Evolutionary conservation across 2,888 invertebrate species (phyloP), one percentile per base, ranked within the genome.

Genomic region (Synanthedon formicaeformis): DNA sequence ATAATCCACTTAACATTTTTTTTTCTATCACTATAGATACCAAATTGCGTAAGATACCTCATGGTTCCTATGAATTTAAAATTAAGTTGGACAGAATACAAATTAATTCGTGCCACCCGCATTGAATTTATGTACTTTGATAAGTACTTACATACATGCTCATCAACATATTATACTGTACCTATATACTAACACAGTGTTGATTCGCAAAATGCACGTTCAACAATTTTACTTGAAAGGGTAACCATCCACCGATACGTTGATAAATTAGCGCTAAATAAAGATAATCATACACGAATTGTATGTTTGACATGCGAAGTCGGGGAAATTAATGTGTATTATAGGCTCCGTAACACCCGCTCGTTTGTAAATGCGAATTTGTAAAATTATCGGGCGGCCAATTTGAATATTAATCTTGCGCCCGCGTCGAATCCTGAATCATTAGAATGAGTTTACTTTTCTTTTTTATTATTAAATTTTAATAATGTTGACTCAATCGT

Each of bases 291-390:
- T 72, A 73, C 69, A 72, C 59, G 75, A 75, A 86, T 83, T 79
- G 80, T 68, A 57, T 67, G 81, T 83, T 85, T 86, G 86, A 85
- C 85, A 85, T 77, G 84, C 65, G 77, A 75, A 79, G 78, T 75
- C 71, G 69, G 63, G 65, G 58, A 80, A 78, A 87, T 85, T 82
- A 80, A 86, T 86, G 85, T 80, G 72, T 84, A 84, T 86, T 86
- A 85, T 80, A 83, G 84, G 76, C 71, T 66, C 58, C 65, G 65
- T 60, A 67, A 75, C 76, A 75, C 71, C 78, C 77, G 78, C 73
- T 80, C 75, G 78, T 77, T 78, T 74, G 73, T 78, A 68, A 67
- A 34, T 60, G 77, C 71, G 75, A 85, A 83, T 85, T 85, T 81
- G 78, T 79, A 70, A 81, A 82, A 84, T 86, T 84, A 84, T 80